These are phyloP conservation scores for Nothoprocta pentlandii DNA, from an alignment of 2,113 vertebrate genomes.

Conservation along the genomic window DNA sequence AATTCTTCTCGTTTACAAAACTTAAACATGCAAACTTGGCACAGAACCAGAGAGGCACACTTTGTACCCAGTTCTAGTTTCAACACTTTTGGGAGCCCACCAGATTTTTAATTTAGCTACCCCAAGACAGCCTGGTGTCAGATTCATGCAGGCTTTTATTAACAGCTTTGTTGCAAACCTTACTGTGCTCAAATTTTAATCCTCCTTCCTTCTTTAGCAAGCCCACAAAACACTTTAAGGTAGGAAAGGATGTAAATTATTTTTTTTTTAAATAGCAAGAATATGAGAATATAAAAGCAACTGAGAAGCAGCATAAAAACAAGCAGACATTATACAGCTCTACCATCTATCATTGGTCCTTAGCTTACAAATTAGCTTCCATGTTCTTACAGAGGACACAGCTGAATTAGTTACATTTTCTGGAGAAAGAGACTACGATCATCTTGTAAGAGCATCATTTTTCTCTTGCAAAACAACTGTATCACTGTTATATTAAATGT, in stretches of 20 bases:
- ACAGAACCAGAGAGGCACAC: neutral
- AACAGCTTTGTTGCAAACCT: neutral
- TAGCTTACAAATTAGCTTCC: neutral
- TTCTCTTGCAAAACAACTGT: neutral
- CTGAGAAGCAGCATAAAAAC: neutral
- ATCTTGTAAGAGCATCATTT: neutral
- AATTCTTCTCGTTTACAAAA: neutral
- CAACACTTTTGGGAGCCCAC: neutral
- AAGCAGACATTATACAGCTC: accelerated
- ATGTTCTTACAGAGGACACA: neutral
- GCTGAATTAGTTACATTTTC: neutral
- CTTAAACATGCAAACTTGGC: neutral
- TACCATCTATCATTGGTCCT: neutral
- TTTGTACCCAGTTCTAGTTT: neutral
- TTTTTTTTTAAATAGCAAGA: neutral
- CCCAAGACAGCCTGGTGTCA: neutral
- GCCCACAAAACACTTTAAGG: neutral
- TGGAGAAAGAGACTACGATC: neutral
- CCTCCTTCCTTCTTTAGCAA: neutral
- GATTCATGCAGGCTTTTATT: neutral
- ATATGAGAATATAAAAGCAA: neutral
- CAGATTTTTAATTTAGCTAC: neutral
- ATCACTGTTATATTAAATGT: neutral
- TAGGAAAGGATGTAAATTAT: neutral
- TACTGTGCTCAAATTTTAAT: neutral